A percentile compares a stretch with the other conserved stretches of the same genome.
Evolutionary conservation across 2,113 vertebrate species (phyloP).

Genomic region (Larimichthys crocea): DNA sequence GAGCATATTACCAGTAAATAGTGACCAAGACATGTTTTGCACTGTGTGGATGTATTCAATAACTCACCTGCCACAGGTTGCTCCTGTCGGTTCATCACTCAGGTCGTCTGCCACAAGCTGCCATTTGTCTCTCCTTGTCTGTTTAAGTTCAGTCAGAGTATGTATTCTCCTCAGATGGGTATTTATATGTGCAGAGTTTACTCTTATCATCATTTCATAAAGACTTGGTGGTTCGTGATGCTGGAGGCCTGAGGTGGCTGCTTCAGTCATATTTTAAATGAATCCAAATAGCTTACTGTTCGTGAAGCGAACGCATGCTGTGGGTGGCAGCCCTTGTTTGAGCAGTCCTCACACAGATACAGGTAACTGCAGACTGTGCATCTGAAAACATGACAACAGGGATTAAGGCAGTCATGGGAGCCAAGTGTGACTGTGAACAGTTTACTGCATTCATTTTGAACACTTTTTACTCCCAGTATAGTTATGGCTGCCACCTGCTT

Average conservation of each 20-base stretch:
- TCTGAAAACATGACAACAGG: constrained; percentile 55
- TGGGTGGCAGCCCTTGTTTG: constrained; percentile 62
- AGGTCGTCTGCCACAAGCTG: constrained; percentile 38
- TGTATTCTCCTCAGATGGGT: not conserved
- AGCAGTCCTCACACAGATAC: constrained; percentile 82
- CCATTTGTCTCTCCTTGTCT: constrained; percentile 85
- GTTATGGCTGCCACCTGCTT: constrained; percentile 17
- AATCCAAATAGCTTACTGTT: constrained; percentile 62
- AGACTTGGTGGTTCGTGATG: not conserved
- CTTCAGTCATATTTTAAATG: not conserved
- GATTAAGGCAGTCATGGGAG: not conserved
- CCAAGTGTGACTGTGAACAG: not conserved
- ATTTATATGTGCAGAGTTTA: not conserved
- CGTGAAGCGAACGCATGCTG: constrained; percentile 75
- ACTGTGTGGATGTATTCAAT: not conserved
- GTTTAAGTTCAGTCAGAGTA: constrained; percentile 19
- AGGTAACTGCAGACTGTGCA: constrained; percentile 78
- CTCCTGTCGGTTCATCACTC: constrained; percentile 24
- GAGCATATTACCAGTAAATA: not conserved
- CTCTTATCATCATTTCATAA: not conserved
- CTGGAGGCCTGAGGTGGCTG: not conserved
- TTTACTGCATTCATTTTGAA: too few relatives aligned
- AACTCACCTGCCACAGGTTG: constrained; percentile 56
- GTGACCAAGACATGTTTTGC: not conserved
- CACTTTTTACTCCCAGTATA: not conserved